A percentile compares a stretch with the other conserved stretches of the same genome.
Conservation (phyloP, 92 coral and sea anemone genomes). For the Siderastrea siderea region DNA sequence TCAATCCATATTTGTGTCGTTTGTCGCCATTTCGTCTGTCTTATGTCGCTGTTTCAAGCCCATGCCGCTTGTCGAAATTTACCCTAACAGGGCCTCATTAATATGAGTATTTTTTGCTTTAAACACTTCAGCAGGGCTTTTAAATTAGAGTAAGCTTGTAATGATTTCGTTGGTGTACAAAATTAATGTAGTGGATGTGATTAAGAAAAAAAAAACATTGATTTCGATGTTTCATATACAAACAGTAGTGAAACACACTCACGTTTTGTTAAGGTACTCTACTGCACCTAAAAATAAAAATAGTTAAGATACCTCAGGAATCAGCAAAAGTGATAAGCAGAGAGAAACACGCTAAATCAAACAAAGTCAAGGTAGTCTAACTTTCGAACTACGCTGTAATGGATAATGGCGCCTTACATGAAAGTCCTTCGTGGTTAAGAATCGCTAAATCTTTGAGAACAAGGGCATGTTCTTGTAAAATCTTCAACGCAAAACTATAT, state of each 20-base stretch:
- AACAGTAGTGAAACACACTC: conserved; percentile 19
- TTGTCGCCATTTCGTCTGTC: too few relatives aligned
- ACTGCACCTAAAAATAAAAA: conserved; percentile 73
- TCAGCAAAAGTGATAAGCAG: not conserved
- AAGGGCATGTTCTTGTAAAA: conserved; percentile 83
- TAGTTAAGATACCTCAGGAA: not conserved
- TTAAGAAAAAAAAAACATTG: too few relatives aligned
- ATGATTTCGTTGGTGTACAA: too few relatives aligned
- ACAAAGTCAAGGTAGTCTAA: not conserved
- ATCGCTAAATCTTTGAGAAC: conserved; percentile 85
- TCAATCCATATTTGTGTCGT: too few relatives aligned
- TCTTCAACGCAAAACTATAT: conserved; percentile 82
- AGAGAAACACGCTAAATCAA: not conserved
- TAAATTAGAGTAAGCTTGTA: too few relatives aligned
- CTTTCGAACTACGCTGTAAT: conserved; percentile 5
- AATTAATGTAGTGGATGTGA: too few relatives aligned
- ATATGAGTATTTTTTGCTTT: too few relatives aligned
- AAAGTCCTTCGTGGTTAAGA: conserved; percentile 79
- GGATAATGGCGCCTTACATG: conserved; percentile 34
- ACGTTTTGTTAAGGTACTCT: conserved; percentile 80
- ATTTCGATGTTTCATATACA: not conserved
- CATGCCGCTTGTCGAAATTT: too few relatives aligned
- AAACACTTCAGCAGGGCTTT: too few relatives aligned
- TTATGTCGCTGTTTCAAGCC: too few relatives aligned
- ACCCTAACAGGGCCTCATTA: too few relatives aligned